Percentiles rank a stretch among this genome's conserved stretches.
phyloP scores from a whole-genome alignment of 2,113 vertebrate species.

The Lates calcarifer region DNA sequence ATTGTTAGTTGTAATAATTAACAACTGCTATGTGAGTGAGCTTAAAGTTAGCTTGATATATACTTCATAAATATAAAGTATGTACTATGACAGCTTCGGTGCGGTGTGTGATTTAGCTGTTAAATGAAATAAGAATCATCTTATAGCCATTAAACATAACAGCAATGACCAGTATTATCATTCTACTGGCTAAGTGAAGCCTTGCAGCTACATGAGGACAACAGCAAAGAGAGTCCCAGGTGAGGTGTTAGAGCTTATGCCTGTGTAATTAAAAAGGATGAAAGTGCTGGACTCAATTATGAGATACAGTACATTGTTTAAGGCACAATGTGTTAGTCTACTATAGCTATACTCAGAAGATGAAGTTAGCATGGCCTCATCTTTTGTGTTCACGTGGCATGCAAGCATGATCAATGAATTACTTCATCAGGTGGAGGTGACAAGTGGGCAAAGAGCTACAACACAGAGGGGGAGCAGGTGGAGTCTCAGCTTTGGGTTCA shows the following conservation, averaged over 20 bases:
- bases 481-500: not conserved
- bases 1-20: too few species aligned
- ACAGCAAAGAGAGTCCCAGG: constrained; percentile 64
- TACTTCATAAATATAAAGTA: too few species aligned
- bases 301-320: constrained; percentile 70
- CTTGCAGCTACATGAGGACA: constrained; percentile 54
- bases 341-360: constrained; percentile 40
- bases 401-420: constrained; percentile 52
- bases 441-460: constrained; percentile 26
- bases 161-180: constrained; percentile 38
- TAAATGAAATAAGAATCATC: too few species aligned
- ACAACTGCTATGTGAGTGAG: too few species aligned
- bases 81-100: too few species aligned
- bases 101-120: too few species aligned
- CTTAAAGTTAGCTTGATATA: too few species aligned
- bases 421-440: constrained; percentile 50
- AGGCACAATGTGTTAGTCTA: constrained; percentile 62
- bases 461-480: not conserved
- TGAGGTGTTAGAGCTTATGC: constrained; percentile 60
- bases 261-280: constrained; percentile 69
- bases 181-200: constrained; percentile 39
- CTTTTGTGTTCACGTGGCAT: constrained; percentile 63
- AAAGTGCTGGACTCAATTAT: constrained; percentile 69
- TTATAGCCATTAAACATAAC: constrained; percentile 2
- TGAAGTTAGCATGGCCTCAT: constrained; percentile 61